phyloP scores from a whole-genome alignment of 64 coral and sea anemone genomes.

The Stichodactyla helianthus region DNA sequence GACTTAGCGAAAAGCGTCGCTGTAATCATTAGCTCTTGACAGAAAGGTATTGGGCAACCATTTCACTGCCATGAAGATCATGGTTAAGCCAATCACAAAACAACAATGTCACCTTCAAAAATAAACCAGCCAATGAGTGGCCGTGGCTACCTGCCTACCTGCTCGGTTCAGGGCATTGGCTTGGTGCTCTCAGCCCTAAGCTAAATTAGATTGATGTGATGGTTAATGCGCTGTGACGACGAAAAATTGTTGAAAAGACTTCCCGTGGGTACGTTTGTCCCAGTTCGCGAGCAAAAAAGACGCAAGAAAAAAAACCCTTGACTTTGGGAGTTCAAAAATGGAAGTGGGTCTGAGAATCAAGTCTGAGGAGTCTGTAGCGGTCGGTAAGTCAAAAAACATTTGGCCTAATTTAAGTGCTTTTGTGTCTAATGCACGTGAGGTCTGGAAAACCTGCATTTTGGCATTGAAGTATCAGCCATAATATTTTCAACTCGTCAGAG shows the following conservation, averaged over 20 bases:
- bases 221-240: background rate
- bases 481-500: background rate
- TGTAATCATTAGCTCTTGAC: background rate
- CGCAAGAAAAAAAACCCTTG: background rate
- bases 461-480: background rate
- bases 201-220: constrained; percentile 10
- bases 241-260: background rate
- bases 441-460: background rate
- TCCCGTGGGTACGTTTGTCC: background rate
- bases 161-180: constrained; percentile 5
- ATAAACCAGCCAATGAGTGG: constrained; percentile 6
- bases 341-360: background rate
- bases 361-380: background rate
- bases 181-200: background rate
- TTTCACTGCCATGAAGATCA: constrained; percentile 33
- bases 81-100: background rate
- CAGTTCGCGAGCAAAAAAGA: background rate
- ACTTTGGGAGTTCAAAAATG: background rate
- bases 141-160: constrained; percentile 5
- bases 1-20: background rate
- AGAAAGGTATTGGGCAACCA: background rate
- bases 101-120: constrained; percentile 25
- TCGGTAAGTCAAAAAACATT: constrained; percentile 21
- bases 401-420: background rate
- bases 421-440: constrained; percentile 1